Conservation (phyloP, 2,888 invertebrate genomes). For the Incurvaria masculella region DNA sequence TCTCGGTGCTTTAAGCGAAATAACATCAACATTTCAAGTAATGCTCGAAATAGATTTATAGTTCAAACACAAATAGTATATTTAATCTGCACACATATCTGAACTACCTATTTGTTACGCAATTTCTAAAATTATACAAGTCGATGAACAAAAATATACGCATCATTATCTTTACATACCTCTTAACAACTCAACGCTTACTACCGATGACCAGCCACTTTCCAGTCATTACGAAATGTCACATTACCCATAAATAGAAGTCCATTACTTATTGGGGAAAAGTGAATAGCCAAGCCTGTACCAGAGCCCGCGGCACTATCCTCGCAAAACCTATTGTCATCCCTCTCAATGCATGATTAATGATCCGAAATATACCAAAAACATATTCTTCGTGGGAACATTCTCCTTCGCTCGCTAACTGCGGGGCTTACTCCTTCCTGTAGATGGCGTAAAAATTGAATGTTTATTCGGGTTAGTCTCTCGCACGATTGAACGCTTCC, state of each 20-base stretch:
- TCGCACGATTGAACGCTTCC: conserved; percentile 44
- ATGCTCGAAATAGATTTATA: no score
- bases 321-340: conserved; percentile 40
- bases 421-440: conserved; percentile 12
- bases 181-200: no score
- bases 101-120: no score
- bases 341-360: conserved; percentile 50
- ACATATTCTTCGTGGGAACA: conserved; percentile 45
- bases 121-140: no score
- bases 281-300: neutral
- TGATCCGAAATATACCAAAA: conserved; percentile 35
- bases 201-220: no score
- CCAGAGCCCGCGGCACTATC: conserved; percentile 25
- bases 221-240: neutral
- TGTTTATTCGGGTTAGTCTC: conserved; percentile 32
- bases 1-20: no score
- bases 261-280: neutral
- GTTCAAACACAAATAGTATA: no score
- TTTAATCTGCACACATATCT: no score
- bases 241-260: neutral
- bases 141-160: no score
- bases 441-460: conserved; percentile 37
- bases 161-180: no score
- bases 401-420: conserved; percentile 24
- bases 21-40: no score